Conservation (phyloP, 1,140 invertebrate species). For the Sesamia nonagrioides region DNA sequence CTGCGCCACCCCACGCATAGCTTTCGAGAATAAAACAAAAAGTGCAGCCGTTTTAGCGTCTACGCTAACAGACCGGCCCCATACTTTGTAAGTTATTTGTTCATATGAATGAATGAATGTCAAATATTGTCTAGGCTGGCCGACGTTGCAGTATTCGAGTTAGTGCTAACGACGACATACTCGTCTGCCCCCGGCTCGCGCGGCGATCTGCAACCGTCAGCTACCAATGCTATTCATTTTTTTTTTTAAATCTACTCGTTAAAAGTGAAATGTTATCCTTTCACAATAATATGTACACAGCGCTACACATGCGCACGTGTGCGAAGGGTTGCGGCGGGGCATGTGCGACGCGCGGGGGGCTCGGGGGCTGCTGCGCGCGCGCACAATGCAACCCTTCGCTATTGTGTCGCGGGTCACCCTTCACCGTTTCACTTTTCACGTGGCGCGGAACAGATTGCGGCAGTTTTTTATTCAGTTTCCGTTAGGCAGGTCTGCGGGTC, state of each 20-base stretch:
- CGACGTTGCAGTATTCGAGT: too few species aligned
- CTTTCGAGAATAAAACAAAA: too few species aligned
- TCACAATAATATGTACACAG: slow-evolving; percentile 33
- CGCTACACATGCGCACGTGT: slow-evolving; percentile 48
- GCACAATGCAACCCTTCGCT: slow-evolving; percentile 59
- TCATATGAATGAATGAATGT: too few species aligned
- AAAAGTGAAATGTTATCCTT: slow-evolving; percentile 60
- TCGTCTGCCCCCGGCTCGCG: not conserved
- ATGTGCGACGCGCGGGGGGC: slow-evolving; percentile 10
- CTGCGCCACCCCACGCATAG: too few species aligned
- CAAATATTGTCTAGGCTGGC: too few species aligned
- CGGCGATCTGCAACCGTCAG: not conserved
- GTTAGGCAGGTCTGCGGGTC: slow-evolving; percentile 51
- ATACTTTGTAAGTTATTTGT: too few species aligned
- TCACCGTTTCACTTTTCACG: slow-evolving; percentile 61
- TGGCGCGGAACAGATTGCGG: slow-evolving; percentile 64
- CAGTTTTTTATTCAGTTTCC: slow-evolving; percentile 59
- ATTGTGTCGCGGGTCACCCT: slow-evolving; percentile 60
- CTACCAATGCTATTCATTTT: not conserved
- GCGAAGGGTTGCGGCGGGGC: slow-evolving; percentile 40
- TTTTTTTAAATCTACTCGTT: not conserved
- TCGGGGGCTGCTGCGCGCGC: slow-evolving; percentile 54
- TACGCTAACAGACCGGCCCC: too few species aligned
- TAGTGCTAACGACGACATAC: not conserved
- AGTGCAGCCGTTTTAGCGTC: too few species aligned